phyloP scores from a whole-genome alignment of 1,140 invertebrate species.

The Catajapyx aquilonaris region DNA sequence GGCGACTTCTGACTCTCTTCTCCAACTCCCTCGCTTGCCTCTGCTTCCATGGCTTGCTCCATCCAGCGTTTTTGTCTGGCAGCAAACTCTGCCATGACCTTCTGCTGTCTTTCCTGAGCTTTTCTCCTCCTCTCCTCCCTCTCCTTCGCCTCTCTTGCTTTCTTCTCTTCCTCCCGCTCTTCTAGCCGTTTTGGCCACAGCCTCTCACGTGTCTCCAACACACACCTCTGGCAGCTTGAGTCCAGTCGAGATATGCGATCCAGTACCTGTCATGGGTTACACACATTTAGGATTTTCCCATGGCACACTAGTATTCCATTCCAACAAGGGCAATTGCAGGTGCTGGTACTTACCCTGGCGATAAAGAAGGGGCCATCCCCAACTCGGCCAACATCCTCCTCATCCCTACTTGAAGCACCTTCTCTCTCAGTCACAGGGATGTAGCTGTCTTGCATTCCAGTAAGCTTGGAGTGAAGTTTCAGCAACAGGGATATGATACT shows the following conservation, averaged over 20 bases:
- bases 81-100: conserved; percentile 82
- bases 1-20: not conserved
- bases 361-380: conserved; percentile 79
- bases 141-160: conserved; percentile 45
- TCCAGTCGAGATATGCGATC: too few species aligned
- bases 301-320: too few species aligned
- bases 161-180: conserved; percentile 49
- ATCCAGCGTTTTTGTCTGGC: conserved; percentile 79
- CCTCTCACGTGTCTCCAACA: conserved; percentile 40
- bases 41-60: conserved; percentile 51
- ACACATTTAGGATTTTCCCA: too few species aligned
- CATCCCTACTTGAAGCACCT: too few species aligned
- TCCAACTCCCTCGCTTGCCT: conserved; percentile 48
- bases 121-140: conserved; percentile 56
- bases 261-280: too few species aligned
- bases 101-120: conserved; percentile 72
- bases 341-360: conserved; percentile 28
- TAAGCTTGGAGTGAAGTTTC: conserved; percentile 80
- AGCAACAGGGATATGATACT: conserved; percentile 78
- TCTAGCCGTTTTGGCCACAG: conserved; percentile 52
- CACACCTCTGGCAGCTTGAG: conserved; percentile 29
- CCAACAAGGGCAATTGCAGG: too few species aligned
- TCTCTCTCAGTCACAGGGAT: too few species aligned
- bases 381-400: conserved; percentile 26
- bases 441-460: conserved; percentile 58